Evolutionary conservation across 1,140 invertebrate species (phyloP), one percentile per base, ranked within the genome.

Genomic region (Brachionus sp.): DNA sequence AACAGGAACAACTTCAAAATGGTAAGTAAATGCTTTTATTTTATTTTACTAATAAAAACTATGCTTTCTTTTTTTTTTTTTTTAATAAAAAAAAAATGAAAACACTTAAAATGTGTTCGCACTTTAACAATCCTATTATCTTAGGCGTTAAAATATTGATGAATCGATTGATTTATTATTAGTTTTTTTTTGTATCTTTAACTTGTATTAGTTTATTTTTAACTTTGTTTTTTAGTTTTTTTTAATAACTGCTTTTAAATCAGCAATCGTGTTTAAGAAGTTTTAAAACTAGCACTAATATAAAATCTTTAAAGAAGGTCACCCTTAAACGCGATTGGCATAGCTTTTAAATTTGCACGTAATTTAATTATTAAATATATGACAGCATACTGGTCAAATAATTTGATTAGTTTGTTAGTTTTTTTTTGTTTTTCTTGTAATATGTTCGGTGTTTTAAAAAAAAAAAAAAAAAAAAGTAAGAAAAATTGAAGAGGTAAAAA

Each of bases 381-480:
- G 37, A 39, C 29, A 4, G 9, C 16, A 37, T 6, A 19, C 35
- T 19, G 66, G 19, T 39, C 16, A 42, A 70, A 37, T n/a, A 7
- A 16, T 16, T 39, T 19, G 37, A 37, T 37, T 0, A 70, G 6
- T 37, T 37, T 5, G 37, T n/a, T 37, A 70, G 3, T 35, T 19
- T 4, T 13, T 0, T 33, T 33, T 37, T 19, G 12, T 37, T 70
- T 9, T 16, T 70, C 10, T 37, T 33, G 4, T 33, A 13, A 70
- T 39, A 70, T 70, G 66, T 39, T 70, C 66, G 66, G 66, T 70
- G 66, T 70, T 70, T 70, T 70, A 70, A 70, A 70, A 70, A 39
- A 37, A 37, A 68, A 12, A 19, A 23, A 25, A 25, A 25, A 57
- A 57, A 57, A 57, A 57, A 57, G 3, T 6, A 57, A 19, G n/a